phyloP scores from a whole-genome alignment of 2,113 vertebrate species.

The Erinaceus europaeus region DNA sequence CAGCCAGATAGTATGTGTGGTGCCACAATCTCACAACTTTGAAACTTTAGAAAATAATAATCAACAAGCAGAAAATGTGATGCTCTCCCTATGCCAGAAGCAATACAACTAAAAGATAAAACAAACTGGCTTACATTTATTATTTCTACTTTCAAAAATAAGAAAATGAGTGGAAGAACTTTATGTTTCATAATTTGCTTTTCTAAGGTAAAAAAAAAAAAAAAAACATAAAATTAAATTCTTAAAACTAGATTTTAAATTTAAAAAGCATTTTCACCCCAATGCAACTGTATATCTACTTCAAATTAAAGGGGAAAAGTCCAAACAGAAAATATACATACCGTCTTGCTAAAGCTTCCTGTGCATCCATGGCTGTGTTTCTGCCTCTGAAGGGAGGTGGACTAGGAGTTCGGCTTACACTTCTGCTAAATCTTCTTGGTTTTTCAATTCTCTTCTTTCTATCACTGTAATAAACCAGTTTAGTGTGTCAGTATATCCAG shows the following conservation, averaged over 20 bases:
- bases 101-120: neutral
- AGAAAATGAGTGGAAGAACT: neutral
- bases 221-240: neutral
- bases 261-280: too few species aligned
- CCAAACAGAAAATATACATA: conserved; percentile 23
- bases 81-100: neutral
- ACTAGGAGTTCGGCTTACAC: conserved; percentile 89
- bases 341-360: conserved; percentile 97
- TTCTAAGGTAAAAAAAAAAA: neutral
- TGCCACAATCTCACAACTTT: neutral
- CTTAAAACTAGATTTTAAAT: neutral
- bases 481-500: conserved; percentile 29
- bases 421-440: conserved; percentile 89
- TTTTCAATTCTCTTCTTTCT: conserved; percentile 93
- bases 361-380: conserved; percentile 98
- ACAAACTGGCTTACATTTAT: neutral
- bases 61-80: neutral
- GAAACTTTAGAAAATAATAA: neutral
- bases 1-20: neutral
- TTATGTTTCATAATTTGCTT: conserved; percentile 15
- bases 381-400: conserved; percentile 92
- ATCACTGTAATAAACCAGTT: conserved; percentile 84
- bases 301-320: neutral
- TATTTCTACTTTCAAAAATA: conserved; percentile 25
- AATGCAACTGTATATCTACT: neutral